Evolutionary conservation across 1,140 invertebrate species (phyloP).

Genomic region (Hesperophylax magnus): DNA sequence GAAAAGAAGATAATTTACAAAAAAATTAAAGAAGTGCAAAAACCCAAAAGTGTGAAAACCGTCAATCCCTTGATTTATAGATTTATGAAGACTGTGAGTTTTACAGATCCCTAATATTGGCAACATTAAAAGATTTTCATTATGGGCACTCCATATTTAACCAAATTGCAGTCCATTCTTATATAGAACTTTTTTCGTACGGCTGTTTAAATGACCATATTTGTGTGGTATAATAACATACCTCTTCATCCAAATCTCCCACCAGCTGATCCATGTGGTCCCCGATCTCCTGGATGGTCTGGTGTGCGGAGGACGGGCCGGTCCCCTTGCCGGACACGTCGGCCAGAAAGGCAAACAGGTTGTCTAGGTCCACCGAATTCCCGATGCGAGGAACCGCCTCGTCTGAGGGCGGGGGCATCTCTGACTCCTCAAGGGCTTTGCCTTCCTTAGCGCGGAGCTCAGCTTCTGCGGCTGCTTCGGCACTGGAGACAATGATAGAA

Average conservation of each 20-base stretch:
- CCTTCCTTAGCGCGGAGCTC: slow-evolving; percentile 68
- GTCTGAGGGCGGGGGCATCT: slow-evolving; percentile 62
- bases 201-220: not conserved
- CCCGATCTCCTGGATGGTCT: slow-evolving; percentile 88
- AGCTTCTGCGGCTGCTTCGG: slow-evolving; percentile 59
- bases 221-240: slow-evolving; percentile 47
- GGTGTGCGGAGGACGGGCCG: slow-evolving; percentile 71
- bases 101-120: too few species aligned
- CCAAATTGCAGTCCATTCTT: too few species aligned
- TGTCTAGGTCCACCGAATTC: slow-evolving; percentile 90
- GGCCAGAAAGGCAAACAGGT: slow-evolving; percentile 93
- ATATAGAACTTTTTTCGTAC: too few species aligned
- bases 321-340: slow-evolving; percentile 79
- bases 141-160: too few species aligned
- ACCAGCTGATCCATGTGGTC: slow-evolving; percentile 87
- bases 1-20: too few species aligned
- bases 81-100: too few species aligned
- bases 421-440: slow-evolving; percentile 59
- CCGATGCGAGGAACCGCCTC: slow-evolving; percentile 68
- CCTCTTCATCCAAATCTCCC: slow-evolving; percentile 82
- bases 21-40: too few species aligned
- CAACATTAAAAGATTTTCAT: too few species aligned
- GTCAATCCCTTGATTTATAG: too few species aligned
- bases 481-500: not conserved
- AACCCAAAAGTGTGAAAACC: too few species aligned